phyloP scores from a whole-genome alignment of 2,888 invertebrate genomes.

The Melanophora roralis region DNA sequence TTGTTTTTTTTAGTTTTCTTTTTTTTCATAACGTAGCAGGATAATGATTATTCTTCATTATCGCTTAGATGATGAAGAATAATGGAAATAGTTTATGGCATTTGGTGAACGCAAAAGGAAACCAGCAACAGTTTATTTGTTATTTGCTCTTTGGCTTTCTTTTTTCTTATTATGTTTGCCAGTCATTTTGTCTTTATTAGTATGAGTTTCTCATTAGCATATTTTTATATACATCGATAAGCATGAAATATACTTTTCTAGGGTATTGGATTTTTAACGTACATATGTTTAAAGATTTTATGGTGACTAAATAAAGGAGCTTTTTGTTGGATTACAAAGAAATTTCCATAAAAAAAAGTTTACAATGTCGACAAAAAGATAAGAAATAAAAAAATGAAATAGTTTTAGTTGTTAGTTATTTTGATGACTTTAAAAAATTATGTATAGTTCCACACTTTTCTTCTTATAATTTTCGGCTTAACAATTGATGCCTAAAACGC shows the following conservation, averaged over 20 bases:
- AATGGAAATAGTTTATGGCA: constrained; percentile 31
- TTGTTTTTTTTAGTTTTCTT: not conserved
- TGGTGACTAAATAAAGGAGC: not conserved
- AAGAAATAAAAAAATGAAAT: too few species aligned
- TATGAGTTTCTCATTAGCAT: constrained; percentile 46
- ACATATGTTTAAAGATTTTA: not conserved
- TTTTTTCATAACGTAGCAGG: not conserved
- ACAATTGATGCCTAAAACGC: too few species aligned
- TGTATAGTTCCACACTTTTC: too few species aligned
- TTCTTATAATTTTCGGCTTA: too few species aligned
- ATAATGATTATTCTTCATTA: constrained; percentile 24
- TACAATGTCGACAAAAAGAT: too few species aligned
- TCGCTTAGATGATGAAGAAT: constrained; percentile 8
- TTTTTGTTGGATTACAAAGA: not conserved
- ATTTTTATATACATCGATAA: constrained; percentile 48
- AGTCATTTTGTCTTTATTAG: not conserved
- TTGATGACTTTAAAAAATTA: too few species aligned
- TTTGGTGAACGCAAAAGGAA: constrained; percentile 1
- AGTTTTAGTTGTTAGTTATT: too few species aligned
- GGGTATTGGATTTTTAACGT: not conserved
- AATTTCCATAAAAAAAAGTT: too few species aligned
- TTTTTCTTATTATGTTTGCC: constrained; percentile 24
- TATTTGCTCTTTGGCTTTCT: constrained; percentile 1
- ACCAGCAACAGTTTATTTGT: constrained; percentile 31
- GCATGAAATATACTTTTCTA: not conserved